Conservation (phyloP, 2,888 invertebrate genomes). For the Smittia sp. region DNA sequence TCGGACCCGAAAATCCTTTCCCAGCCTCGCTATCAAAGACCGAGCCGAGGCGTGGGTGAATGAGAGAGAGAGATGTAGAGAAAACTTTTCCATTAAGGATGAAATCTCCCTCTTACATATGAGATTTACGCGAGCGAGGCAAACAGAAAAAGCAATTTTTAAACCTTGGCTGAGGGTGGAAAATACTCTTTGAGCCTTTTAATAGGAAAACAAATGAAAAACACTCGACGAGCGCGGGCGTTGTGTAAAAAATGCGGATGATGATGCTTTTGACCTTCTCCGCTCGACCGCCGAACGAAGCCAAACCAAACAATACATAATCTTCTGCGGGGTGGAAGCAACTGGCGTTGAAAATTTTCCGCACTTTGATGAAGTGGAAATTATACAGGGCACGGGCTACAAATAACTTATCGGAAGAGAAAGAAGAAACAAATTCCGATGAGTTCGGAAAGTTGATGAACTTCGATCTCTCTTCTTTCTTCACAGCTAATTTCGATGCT, state of each 20-base stretch:
- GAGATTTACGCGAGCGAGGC: background rate
- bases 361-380: conserved; percentile 34
- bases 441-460: background rate
- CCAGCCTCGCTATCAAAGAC: too few relatives aligned
- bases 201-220: conserved; percentile 9
- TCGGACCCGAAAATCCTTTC: too few relatives aligned
- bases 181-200: background rate
- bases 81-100: conserved; percentile 7
- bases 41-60: too few relatives aligned
- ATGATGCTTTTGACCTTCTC: background rate
- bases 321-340: background rate
- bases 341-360: background rate
- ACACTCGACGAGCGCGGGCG: background rate
- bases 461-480: conserved; percentile 8
- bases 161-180: background rate
- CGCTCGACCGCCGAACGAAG: background rate
- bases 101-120: background rate
- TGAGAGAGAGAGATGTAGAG: too few relatives aligned
- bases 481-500: background rate
- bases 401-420: background rate
- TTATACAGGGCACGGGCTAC: conserved; percentile 13
- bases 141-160: background rate
- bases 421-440: conserved; percentile 27
- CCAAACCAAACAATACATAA: conserved; percentile 3
- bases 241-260: conserved; percentile 1